These are phyloP conservation scores for Cuculus canorus DNA, from an alignment of 2,797 vertebrate genomes.

Conservation along the genomic window DNA sequence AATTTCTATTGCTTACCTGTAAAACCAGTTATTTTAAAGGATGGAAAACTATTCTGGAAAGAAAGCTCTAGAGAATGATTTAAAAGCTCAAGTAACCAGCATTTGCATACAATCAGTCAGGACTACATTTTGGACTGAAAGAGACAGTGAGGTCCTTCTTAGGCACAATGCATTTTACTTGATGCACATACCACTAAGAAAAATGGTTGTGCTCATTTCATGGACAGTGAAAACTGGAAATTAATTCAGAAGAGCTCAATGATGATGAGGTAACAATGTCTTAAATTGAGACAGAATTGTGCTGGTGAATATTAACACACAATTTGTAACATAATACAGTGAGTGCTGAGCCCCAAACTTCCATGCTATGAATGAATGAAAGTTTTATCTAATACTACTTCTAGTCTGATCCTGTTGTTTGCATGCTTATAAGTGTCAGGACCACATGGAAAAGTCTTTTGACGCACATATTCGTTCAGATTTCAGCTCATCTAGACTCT, in stretches of 20 bases:
- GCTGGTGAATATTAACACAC: not conserved
- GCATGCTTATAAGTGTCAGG: rapidly evolving
- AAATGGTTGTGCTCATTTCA: not conserved
- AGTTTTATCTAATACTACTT: not conserved
- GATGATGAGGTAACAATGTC: not conserved
- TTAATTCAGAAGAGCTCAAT: not conserved
- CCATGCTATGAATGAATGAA: not conserved
- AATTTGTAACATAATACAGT: not conserved
- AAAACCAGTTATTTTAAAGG: not conserved
- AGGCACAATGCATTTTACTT: not conserved
- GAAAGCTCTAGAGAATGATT: not conserved
- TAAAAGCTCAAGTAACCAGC: not conserved
- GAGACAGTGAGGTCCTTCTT: not conserved
- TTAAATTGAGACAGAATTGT: not conserved
- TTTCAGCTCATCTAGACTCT: not conserved
- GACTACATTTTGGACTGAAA: not conserved
- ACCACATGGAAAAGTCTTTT: not conserved
- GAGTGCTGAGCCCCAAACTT: rapidly evolving
- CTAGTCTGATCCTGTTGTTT: not conserved
- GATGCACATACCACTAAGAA: not conserved
- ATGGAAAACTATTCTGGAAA: not conserved
- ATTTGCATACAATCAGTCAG: not conserved
- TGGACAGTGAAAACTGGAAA: not conserved
- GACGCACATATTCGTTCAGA: not conserved
- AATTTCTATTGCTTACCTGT: not conserved